These are phyloP conservation scores for Gymnopithys bicolor DNA, from an alignment of 2,797 vertebrate species.

Conservation along the genomic window DNA sequence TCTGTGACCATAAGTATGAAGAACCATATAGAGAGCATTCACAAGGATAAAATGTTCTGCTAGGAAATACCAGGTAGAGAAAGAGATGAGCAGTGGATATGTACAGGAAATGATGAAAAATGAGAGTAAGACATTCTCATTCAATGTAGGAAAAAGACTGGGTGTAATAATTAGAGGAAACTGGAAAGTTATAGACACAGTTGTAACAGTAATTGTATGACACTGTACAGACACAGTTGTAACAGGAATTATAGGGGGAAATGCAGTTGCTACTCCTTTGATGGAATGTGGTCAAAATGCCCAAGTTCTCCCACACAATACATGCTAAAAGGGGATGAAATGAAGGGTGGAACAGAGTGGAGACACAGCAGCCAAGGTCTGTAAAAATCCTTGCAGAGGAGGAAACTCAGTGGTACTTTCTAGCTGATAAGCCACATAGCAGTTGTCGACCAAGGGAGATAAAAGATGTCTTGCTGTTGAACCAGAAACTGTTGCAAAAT, in stretches of 20 bases:
- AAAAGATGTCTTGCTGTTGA: background rate
- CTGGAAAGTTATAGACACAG: background rate
- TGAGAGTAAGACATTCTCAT: background rate
- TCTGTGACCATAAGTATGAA: background rate
- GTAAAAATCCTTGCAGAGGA: background rate
- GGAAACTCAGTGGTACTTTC: background rate
- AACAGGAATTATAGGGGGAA: background rate
- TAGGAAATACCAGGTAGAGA: background rate
- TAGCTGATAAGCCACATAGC: background rate
- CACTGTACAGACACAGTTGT: background rate
- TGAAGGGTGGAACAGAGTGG: background rate
- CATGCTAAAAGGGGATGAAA: background rate
- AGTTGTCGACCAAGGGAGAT: background rate
- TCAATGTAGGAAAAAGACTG: background rate
- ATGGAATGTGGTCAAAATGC: background rate
- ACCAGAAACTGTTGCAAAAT: background rate
- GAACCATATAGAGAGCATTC: background rate
- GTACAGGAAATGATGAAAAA: background rate
- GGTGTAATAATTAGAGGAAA: background rate
- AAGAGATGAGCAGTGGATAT: background rate
- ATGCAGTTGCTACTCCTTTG: background rate
- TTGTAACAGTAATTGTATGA: background rate
- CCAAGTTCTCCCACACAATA: fast-evolving
- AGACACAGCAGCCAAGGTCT: fast-evolving
- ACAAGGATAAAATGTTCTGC: background rate